Base-by-base conservation (phyloP, 2,888 invertebrate species). In the Ryuthela nishihirai region DNA sequence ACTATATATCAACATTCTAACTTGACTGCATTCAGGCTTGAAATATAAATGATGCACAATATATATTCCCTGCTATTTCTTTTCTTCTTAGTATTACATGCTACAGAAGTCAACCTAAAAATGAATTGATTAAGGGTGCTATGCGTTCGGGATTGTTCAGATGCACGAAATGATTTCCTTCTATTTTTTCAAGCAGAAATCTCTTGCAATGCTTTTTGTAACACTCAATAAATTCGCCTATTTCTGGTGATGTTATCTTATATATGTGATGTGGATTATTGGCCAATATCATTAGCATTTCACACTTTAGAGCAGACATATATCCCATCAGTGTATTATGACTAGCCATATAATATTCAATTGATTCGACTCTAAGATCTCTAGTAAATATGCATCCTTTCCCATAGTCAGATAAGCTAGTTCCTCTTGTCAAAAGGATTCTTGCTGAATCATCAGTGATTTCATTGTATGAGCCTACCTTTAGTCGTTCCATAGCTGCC, bases 131-230 rank as follows among this genome's bases (percentile, higher is more conserved):
- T 12, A 52, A 17, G 23, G 56, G 58, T 7, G 62, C 79, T 15
- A 85, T 73, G 64, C 72, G 71, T 69, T 82, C 79, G 1, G 87
- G 84, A 65, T 82, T 76, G 64, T 82, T 84, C 58, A 88, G 78
- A 75, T 88, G 87, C 12, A 83, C 78, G 72, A 87, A 87, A 75
- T 88, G 88, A 2, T 80, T 79, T 1, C 87, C 87, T 12, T 82
- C 78, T 0, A 87, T 75, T 60, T 79, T 77, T 26, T 62, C 46
- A 6, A 62, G 46, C 18, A 65, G 38, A 48, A 64, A 67, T 21
- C 32, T 39, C 18, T 48, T 43, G 12, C 58, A 43, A 68, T 71
- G 67, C 69, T 70, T 59, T 53, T 67, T 23, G 69, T 67, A 67
- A 23, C 64, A 18, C 6, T 61, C 62, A 24, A 63, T 7, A 49